phyloP scores from a whole-genome alignment of 2,888 invertebrate species.

The Bombyx huttoni region DNA sequence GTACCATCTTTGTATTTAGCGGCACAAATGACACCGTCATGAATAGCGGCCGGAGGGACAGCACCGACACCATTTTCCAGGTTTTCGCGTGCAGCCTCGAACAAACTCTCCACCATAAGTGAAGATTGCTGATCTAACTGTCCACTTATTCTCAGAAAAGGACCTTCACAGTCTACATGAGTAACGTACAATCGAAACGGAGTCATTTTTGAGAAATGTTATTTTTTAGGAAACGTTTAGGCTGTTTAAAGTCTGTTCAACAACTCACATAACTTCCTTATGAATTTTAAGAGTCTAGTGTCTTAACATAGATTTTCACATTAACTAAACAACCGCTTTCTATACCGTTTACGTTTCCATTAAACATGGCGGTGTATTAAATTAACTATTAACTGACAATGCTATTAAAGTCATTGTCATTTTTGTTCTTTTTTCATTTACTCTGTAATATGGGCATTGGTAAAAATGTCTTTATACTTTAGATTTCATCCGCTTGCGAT shows the following conservation, averaged over 20 bases:
- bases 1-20: conserved; percentile 77
- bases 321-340: conserved; percentile 37
- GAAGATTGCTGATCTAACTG: conserved; percentile 75
- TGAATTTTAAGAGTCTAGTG: conserved; percentile 21
- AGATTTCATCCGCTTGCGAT: too few relatives aligned
- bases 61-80: conserved; percentile 56
- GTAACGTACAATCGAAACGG: conserved; percentile 72
- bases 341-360: conserved; percentile 58
- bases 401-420: neutral
- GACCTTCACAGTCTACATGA: conserved; percentile 78
- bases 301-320: conserved; percentile 19
- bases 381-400: neutral
- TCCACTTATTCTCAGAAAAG: conserved; percentile 80
- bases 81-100: conserved; percentile 43
- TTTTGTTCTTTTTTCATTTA: too few relatives aligned
- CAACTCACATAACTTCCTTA: conserved; percentile 37
- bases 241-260: conserved; percentile 10
- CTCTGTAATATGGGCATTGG: too few relatives aligned
- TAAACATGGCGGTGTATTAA: conserved; percentile 45
- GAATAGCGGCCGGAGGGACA: conserved; percentile 57
- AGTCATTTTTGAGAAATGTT: conserved; percentile 31
- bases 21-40: conserved; percentile 74
- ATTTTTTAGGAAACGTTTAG: neutral
- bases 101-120: conserved; percentile 68
- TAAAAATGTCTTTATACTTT: too few relatives aligned